Evolutionary conservation across 1,140 invertebrate species (phyloP), one percentile per base, ranked within the genome.

Genomic region (Drosophila nigromelanica): DNA sequence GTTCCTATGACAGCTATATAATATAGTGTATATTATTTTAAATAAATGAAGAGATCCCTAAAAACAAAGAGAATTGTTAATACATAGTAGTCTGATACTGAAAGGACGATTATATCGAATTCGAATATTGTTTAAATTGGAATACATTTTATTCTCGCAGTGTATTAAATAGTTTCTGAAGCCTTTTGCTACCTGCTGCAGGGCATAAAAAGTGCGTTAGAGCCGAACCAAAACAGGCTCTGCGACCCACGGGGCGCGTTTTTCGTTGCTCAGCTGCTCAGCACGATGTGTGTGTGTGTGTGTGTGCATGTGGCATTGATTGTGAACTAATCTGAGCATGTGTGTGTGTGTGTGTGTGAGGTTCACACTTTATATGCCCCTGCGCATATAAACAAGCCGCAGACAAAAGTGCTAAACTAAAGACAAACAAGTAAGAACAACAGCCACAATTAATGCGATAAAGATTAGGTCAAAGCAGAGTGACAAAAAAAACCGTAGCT

Each of bases 401-500:
- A 51, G 33, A 11, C 61, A 27, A 27, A 71, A 64, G 59, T 70
- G 67, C 21, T 52, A 69, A 69, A 62, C 47, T 30, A 54, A 69
- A 47, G 21, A 27, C 47, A 30, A 30, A 33, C 21, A 35, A 30
- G 18, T 39, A 43, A 48, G 40, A 55, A 70, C 33, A 47, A 3
- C 14, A 47, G 39, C 50, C 24, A 48, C 37, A 35, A 42, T 24
- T 47, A 37, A 56, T 42, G 11, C 21, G 52, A 21, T 5, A 37
- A 33, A 55, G 51, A 71, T 64, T 64, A 64, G 40, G 4, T 2
- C 21, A 48, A 12, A 48, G 56, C 14, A 55, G 24, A 35, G 12
- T 15, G 15, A 60, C 35, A 18, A 21, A 18, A 35, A 21, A 18
- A 18, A 35, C 5, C 15, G 6, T 2, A 5, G 24, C n/a, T n/a